Evolutionary conservation across 2,113 vertebrate species (phyloP).

Genomic region (Microtus ochrogaster): DNA sequence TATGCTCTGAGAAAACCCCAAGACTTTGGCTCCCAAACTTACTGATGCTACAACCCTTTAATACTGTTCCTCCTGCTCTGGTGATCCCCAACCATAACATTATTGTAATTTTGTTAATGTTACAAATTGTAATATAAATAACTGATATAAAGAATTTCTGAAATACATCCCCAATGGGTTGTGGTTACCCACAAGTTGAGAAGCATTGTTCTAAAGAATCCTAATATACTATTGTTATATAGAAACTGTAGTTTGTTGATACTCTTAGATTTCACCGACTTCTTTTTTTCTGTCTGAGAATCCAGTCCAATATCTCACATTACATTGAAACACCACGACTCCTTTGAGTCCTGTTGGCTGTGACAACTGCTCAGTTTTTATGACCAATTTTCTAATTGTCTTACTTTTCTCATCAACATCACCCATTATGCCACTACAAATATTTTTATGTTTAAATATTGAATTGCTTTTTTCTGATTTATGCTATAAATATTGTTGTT

Average conservation of each 20-base stretch:
- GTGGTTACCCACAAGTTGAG: background rate
- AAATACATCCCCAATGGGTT: background rate
- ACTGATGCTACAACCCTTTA: background rate
- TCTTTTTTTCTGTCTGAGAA: background rate
- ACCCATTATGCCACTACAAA: background rate
- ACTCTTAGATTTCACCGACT: background rate
- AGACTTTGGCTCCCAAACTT: background rate
- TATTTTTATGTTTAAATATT: conserved; percentile 24
- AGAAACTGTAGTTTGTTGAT: background rate
- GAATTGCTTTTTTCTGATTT: background rate
- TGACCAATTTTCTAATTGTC: background rate
- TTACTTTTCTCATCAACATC: background rate
- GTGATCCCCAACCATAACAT: background rate
- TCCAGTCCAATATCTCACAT: background rate
- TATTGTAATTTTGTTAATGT: background rate
- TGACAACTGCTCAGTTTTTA: background rate
- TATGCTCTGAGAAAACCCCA: background rate
- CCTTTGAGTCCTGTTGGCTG: background rate
- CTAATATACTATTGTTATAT: conserved; percentile 14
- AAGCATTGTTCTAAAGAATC: background rate
- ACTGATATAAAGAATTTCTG: background rate
- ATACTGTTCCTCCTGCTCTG: background rate
- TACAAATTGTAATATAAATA: background rate
- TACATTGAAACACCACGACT: background rate
- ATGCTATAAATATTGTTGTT: background rate